Percentiles rank a stretch among this genome's conserved stretches.
These are phyloP conservation scores for Apodemia duryi DNA, from an alignment of 2,888 invertebrate genomes.

Conservation along the genomic window DNA sequence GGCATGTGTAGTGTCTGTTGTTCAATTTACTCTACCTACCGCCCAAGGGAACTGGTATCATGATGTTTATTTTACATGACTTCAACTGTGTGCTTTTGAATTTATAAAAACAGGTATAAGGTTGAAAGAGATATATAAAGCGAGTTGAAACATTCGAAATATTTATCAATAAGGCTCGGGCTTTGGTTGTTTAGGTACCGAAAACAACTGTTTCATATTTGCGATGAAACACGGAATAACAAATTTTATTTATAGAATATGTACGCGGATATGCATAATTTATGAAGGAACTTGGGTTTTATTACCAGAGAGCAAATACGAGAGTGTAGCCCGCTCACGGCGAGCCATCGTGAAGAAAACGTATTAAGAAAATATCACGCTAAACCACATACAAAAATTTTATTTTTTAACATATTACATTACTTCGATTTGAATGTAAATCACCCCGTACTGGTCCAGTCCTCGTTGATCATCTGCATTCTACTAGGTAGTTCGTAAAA, in stretches of 20 bases:
- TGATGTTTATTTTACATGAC: no score
- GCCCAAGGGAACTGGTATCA: no score
- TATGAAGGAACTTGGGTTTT: conserved; percentile 10
- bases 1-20: no score
- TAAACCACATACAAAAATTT: neutral
- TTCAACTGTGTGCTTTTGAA: no score
- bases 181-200: neutral
- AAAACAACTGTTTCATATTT: conserved; percentile 4
- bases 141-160: neutral
- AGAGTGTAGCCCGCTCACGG: neutral
- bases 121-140: no score
- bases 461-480: no score
- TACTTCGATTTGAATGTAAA: no score
- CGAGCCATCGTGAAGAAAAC: neutral
- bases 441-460: no score
- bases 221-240: neutral
- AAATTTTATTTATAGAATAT: conserved; percentile 11
- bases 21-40: no score
- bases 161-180: neutral
- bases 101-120: no score
- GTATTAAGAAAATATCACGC: neutral
- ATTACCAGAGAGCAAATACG: conserved; percentile 9
- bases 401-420: no score
- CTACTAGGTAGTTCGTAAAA: no score
- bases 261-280: conserved; percentile 5